Base-by-base conservation (phyloP, 2,113 vertebrate species). In the Heloderma charlesbogerti region DNA sequence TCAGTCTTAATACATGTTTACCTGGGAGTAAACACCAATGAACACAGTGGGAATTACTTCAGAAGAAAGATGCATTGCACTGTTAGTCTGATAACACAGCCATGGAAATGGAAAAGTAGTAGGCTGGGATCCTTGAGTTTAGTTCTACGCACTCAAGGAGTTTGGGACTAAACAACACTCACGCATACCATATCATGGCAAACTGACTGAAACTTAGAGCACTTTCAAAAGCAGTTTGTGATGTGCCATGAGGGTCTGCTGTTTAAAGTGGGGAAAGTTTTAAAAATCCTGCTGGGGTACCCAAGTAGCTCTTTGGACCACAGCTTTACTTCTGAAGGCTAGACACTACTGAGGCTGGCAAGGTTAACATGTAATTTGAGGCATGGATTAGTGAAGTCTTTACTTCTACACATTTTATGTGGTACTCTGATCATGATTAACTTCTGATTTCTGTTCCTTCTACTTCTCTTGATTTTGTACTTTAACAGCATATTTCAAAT, bases 401-500 rank as follows among this genome's bases (percentile, higher is more conserved):
- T 79, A 63, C 75, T 15, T 40, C 37, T 43, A 22, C 7, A n/a
- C 22, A 57, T 71, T 89, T 81, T 57, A 82, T 40, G 34, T 57
- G 79, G 16, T 82, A 72, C 20, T 54, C n/a, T 45, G 25, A 66
- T 12, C 43, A 66, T 48, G n/a, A 60, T 75, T 87, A 77, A 75
- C 37, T 40, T 54, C 83, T 71, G 10, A 69, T 15, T 57, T 67
- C 77, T 88, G 84, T 66, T 84, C 20, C 18, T 63, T 48, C 63
- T 67, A 8, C 40, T 34, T 22, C 29, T 37, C 88, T 57, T 80
- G 71, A 7, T 3, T 27, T 81, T 81, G 63, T 1, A 63, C 27
- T 80, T 88, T 88, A 87, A 45, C 69, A 79, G 40, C n/a, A 37
- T 79, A 27, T 71, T 89, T 85, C 67, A 86, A 92, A 74, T 67